phyloP scores from a whole-genome alignment of 2,113 vertebrate species.

The Lampris megalopsis region DNA sequence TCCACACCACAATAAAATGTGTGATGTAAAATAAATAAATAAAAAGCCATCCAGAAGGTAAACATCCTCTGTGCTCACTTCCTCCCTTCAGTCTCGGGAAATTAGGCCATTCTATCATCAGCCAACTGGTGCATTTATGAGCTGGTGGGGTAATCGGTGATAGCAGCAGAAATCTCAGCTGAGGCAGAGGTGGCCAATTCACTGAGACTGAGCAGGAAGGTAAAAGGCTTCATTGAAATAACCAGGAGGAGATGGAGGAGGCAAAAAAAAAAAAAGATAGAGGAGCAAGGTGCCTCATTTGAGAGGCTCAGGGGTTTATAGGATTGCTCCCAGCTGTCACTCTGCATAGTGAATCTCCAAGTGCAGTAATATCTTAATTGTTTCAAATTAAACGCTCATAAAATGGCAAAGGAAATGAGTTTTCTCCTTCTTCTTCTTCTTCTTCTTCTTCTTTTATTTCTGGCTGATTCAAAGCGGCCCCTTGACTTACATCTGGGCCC shows the following conservation, averaged over 20 bases:
- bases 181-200: constrained; percentile 57
- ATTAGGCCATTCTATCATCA: constrained; percentile 57
- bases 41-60: constrained; percentile 57
- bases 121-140: constrained; percentile 68
- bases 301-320: constrained; percentile 74
- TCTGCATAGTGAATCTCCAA: constrained; percentile 66
- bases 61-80: constrained; percentile 57
- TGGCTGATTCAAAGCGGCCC: constrained; percentile 75
- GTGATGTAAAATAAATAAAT: constrained; percentile 32
- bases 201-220: constrained; percentile 50
- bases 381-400: constrained; percentile 82
- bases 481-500: constrained; percentile 76
- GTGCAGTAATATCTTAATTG: constrained; percentile 80
- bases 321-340: constrained; percentile 81
- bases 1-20: constrained; percentile 45
- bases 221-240: constrained; percentile 53
- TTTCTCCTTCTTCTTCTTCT: constrained; percentile 23
- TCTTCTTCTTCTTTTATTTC: constrained; percentile 27
- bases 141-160: constrained; percentile 58
- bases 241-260: constrained; percentile 33
- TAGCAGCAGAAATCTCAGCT: constrained; percentile 42
- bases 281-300: constrained; percentile 72
- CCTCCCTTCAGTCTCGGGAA: constrained; percentile 53
- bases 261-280: constrained; percentile 24
- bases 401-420: constrained; percentile 77